A percentile compares a stretch with the other conserved stretches of the same genome.
These are phyloP conservation scores for Clytia hemisphaerica DNA, from an alignment of 30 jellyfish, hydroid and myxozoan species.

Conservation along the genomic window DNA sequence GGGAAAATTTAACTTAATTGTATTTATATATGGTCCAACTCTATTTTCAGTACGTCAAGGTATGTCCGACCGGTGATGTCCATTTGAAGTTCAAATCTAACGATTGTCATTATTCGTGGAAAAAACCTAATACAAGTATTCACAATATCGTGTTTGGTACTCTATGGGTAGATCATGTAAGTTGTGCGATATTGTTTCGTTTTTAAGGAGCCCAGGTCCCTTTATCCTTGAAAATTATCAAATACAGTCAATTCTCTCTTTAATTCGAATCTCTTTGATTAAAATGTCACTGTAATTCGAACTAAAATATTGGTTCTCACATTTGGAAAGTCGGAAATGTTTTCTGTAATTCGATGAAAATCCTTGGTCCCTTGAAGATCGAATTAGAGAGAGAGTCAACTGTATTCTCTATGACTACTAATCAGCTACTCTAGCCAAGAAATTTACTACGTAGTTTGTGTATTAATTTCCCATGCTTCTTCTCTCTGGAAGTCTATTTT, in stretches of 20 bases:
- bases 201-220: background rate
- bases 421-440: no score
- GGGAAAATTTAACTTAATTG: background rate
- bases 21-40: background rate
- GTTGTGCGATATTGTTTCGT: background rate
- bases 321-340: no score
- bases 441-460: no score
- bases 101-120: constrained; percentile 79
- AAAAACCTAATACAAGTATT: constrained; percentile 68
- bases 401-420: no score
- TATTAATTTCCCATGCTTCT: no score
- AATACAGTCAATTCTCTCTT: background rate
- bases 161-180: constrained; percentile 91
- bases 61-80: constrained; percentile 87
- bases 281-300: no score
- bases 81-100: constrained; percentile 69
- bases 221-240: background rate
- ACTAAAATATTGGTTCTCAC: no score
- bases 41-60: constrained; percentile 74
- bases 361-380: no score
- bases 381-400: no score
- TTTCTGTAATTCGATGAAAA: no score
- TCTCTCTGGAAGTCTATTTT: no score
- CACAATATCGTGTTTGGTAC: constrained; percentile 87
- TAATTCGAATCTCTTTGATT: background rate